Base-by-base conservation (phyloP, 2,797 vertebrate species). In the Neoniphon sammara region DNA sequence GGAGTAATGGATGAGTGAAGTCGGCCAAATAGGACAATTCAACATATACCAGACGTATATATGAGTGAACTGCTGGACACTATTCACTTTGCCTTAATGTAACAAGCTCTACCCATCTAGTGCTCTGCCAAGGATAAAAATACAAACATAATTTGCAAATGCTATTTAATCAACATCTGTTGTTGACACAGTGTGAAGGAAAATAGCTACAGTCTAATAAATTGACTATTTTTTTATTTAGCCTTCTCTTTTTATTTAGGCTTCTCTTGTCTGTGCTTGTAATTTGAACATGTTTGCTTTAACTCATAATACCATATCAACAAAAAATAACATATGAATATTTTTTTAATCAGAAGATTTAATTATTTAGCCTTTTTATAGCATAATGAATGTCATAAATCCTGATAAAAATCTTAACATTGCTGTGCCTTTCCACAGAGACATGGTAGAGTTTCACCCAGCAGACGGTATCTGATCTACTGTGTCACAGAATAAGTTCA, bases 391-490 rank as follows among this genome's bases (percentile, higher is more conserved):
- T 2, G 12, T 5, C 25, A 30, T 55, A 11, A 55, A 58, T 62
- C 49, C 23, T 2, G 21, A 52, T n/a, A 44, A 7, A 56, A 65
- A 39, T 57, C 31, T 56, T 64, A 30, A 52, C 14, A 66, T 36
- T 1, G 30, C n/a, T 55, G 23, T 50, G 9, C 7, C 18, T 50
- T 49, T 49, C 42, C 58, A 75, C 30, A 52, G 20, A 27, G 63
- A 27, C 23, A 21, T 54, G 7, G 54, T 55, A 11, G n/a, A 56
- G 30, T 70, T 70, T 56, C 55, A 59, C 34, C 46, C 69, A 56
- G 49, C 56, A 52, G 47, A 10, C 63, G 66, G 53, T 44, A 58
- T 78, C 72, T 56, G 31, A 69, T 59, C 21, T 59, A 39, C 15
- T 20, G 47, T 67, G 64, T 70, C 56, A 25, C 34, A 70, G 9